Conservation (phyloP, 1,140 invertebrate species). For the Probaryconus sp. region DNA sequence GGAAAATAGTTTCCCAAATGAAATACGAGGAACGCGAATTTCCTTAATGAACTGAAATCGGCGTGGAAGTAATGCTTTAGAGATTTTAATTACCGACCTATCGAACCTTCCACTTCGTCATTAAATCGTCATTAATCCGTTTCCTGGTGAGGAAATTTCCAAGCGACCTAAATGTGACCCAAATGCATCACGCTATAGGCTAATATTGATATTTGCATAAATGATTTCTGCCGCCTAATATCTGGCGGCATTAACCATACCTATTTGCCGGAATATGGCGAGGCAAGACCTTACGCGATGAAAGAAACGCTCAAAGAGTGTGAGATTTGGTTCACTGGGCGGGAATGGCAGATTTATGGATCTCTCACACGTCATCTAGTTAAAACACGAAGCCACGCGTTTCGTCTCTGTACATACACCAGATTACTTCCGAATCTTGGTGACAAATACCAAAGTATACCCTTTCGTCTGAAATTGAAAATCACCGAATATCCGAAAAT, state of each 20-base stretch:
- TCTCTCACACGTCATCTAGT: slow-evolving; percentile 68
- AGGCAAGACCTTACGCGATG: slow-evolving; percentile 65
- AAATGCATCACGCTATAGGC: slow-evolving; percentile 48
- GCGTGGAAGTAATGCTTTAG: slow-evolving; percentile 24
- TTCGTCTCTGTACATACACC: slow-evolving; percentile 36
- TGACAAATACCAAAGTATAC: slow-evolving; percentile 44
- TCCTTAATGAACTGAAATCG: slow-evolving; percentile 46
- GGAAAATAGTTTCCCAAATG: slow-evolving; percentile 24
- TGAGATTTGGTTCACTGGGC: slow-evolving; percentile 67
- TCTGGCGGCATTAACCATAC: slow-evolving; percentile 53
- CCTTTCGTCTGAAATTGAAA: slow-evolving; percentile 37
- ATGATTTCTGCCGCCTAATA: slow-evolving; percentile 59
- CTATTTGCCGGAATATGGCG: slow-evolving; percentile 50
- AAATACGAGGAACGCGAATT: slow-evolving; percentile 11
- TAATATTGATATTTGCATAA: slow-evolving; percentile 61
- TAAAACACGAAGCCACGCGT: slow-evolving; percentile 63
- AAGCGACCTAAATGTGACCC: slow-evolving; percentile 40
- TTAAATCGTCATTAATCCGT: slow-evolving; percentile 63
- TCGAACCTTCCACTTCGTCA: slow-evolving; percentile 40
- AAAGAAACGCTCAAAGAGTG: slow-evolving; percentile 70
- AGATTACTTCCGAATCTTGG: slow-evolving; percentile 45
- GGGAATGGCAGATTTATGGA: slow-evolving; percentile 74
- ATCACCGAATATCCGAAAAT: too few species aligned
- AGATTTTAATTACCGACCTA: slow-evolving; percentile 51
- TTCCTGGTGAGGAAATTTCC: slow-evolving; percentile 48